Conservation (phyloP, 2,113 vertebrate genomes). For the Sinocyclocheilus rhinocerous region DNA sequence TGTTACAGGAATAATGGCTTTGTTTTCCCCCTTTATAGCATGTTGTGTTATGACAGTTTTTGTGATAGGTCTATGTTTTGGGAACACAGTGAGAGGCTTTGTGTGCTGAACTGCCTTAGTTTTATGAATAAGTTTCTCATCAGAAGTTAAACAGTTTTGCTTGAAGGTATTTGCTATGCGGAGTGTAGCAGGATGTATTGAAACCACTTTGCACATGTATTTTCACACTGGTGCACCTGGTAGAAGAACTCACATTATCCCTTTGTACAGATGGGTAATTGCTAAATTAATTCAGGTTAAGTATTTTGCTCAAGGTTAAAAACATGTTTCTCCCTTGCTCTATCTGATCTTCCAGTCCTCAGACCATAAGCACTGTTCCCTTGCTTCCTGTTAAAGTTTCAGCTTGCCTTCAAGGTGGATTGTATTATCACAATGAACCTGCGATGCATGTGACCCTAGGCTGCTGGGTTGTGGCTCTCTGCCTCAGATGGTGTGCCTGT, state of each 20-base stretch:
- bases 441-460: not conserved
- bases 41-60: slow-evolving; percentile 14
- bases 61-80: slow-evolving; percentile 10
- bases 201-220: slow-evolving; percentile 14
- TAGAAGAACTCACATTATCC: slow-evolving; percentile 11
- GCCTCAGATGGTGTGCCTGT: not conserved
- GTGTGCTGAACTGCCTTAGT: not conserved
- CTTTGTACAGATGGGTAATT: slow-evolving; percentile 30
- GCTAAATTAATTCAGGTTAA: slow-evolving; percentile 41
- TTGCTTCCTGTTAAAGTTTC: not conserved
- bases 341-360: slow-evolving; percentile 16
- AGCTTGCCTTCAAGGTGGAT: not conserved
- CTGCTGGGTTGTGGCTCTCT: not conserved
- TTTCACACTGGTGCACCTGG: slow-evolving; percentile 26
- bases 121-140: slow-evolving; percentile 21
- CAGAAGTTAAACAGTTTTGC: slow-evolving; percentile 3
- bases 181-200: not conserved
- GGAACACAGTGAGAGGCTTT: not conserved
- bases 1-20: not conserved
- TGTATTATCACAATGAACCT: not conserved
- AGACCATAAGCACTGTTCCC: not conserved
- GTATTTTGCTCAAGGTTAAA: slow-evolving; percentile 50
- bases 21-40: not conserved
- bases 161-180: not conserved
- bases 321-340: slow-evolving; percentile 30